Percentiles rank a stretch among this genome's conserved stretches.
phyloP scores from a whole-genome alignment of 2,113 vertebrate genomes.

The Chaenogobius annularis region DNA sequence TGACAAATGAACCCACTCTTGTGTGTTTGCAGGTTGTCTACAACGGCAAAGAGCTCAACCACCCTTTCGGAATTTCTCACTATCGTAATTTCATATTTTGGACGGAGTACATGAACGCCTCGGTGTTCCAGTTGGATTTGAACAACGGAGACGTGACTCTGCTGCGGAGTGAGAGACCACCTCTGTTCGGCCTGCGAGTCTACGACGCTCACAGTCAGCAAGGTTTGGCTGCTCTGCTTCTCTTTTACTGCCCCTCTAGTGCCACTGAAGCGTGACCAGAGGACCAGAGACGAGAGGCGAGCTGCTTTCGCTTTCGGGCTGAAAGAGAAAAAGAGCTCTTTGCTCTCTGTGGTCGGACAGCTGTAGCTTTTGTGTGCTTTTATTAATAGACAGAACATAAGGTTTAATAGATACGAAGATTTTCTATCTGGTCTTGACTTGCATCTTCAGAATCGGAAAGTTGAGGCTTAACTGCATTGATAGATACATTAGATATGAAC shows the following conservation, averaged over 20 bases:
- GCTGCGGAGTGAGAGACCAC: conserved; percentile 89
- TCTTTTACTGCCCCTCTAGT: conserved; percentile 13
- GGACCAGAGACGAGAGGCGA: conserved; percentile 9
- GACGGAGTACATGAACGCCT: conserved; percentile 99
- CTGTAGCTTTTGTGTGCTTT: background rate
- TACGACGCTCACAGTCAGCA: conserved; percentile 93
- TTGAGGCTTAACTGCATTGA: conserved; percentile 12
- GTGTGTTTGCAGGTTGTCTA: conserved; percentile 85
- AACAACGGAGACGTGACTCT: conserved; percentile 85
- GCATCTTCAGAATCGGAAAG: no score
- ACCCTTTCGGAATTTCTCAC: conserved; percentile 95
- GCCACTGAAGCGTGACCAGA: conserved; percentile 27
- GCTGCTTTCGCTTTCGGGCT: conserved; percentile 13
- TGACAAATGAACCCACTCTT: background rate
- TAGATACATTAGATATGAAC: conserved; percentile 20
- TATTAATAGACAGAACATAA: conserved; percentile 37
- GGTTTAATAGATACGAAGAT: conserved; percentile 21
- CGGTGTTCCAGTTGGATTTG: conserved; percentile 94
- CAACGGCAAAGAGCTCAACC: conserved; percentile 94
- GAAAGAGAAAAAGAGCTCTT: conserved; percentile 18
- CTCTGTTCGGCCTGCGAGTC: conserved; percentile 92
- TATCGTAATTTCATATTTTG: conserved; percentile 92
- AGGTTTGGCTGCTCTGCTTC: conserved; percentile 76
- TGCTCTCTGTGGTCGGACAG: conserved; percentile 16
- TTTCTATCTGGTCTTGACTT: background rate